These are phyloP conservation scores for Myioborus miniatus DNA, from an alignment of 2,797 vertebrate genomes.

Conservation along the genomic window DNA sequence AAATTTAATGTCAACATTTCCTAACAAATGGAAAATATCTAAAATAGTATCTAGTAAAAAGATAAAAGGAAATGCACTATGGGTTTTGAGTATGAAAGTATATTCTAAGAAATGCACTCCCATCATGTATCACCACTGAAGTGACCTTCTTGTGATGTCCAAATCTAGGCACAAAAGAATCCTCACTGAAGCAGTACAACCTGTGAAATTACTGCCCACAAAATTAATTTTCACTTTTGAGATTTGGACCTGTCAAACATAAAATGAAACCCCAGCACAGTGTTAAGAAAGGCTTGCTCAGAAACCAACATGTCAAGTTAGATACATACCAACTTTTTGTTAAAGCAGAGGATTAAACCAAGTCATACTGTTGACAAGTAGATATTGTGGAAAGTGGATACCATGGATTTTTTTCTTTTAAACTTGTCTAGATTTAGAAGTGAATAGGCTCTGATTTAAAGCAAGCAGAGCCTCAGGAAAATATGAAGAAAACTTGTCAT, in stretches of 20 bases:
- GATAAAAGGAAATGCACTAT: neutral
- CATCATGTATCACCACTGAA: neutral
- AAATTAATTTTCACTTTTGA: neutral
- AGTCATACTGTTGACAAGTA: neutral
- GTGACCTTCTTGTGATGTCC: neutral
- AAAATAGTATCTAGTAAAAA: neutral
- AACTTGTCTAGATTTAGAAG: neutral
- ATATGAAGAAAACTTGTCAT: neutral
- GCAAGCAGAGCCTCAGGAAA: neutral
- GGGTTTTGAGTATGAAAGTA: neutral
- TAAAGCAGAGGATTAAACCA: neutral
- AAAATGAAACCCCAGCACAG: neutral
- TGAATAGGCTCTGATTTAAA: neutral
- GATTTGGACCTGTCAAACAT: neutral
- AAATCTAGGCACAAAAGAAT: neutral
- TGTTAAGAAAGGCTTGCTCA: neutral
- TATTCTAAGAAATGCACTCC: neutral
- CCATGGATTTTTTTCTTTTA: neutral
- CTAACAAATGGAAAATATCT: neutral
- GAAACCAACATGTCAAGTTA: neutral
- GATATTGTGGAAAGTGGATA: neutral
- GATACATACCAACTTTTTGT: neutral
- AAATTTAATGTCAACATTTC: neutral
- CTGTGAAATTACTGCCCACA: neutral
- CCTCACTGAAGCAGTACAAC: neutral